Evolutionary conservation across 2,797 vertebrate genomes (phyloP), one percentile per base, ranked within the genome.

Genomic region (Parotocinclus haroldoi): DNA sequence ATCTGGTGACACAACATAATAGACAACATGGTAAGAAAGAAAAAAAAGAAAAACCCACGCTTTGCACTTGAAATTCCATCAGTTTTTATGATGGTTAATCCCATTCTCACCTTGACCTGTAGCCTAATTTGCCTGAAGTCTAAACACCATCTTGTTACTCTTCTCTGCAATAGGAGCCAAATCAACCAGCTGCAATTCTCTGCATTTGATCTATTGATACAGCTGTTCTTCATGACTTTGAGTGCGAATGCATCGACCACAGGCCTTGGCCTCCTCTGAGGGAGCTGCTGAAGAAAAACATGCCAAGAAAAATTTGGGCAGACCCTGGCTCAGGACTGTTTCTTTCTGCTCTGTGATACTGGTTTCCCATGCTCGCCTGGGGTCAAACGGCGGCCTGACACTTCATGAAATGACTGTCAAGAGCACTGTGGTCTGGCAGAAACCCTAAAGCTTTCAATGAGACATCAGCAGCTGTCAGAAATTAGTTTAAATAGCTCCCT

Each of bases 161-260:
- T 10, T 42, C 10, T 42, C 40, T 44, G 9, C 7, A 13, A 39
- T 27, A 37, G 3, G 51, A 55, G 58, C 66, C 58, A 61, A 68
- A 46, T 40, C 58, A 3, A 50, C 16, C 4, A 52, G 54, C n/a
- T 42, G 9, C 18, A 60, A 51, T 62, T 14, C 46, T 50, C 42
- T 12, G 45, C 39, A 17, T 46, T 52, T 61, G 55, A 51, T 71
- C 51, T 73, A 71, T 71, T 71, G 65, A 68, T 55, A 57, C 72
- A 71, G 75, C 75, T 71, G 72, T 36, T 71, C 27, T 58, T 73
- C 67, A 38, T 65, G 71, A 66, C 27, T 2, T 27, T 27, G 27
- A 27, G 2, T 2, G 17, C 4, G 42, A 13, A 8, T 36, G 48
- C 63, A 19, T 36, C 27, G 27, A 14, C 53, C 14, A 7, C 7